These are phyloP conservation scores for Erebia epiphron DNA, from an alignment of 2,888 invertebrate genomes.

Conservation along the genomic window DNA sequence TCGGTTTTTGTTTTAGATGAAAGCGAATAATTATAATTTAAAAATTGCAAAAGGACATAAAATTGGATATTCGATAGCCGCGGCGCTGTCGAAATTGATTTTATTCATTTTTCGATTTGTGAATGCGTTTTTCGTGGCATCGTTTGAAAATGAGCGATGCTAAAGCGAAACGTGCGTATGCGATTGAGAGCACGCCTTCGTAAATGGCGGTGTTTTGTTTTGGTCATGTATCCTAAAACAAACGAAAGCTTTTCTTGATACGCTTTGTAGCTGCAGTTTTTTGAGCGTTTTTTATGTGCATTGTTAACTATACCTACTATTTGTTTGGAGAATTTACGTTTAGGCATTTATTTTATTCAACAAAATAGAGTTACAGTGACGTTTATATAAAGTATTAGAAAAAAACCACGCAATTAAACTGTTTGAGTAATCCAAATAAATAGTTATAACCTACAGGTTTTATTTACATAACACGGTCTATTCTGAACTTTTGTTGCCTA, in stretches of 20 bases:
- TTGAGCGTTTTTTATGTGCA: conserved; percentile 8
- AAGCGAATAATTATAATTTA: too few relatives aligned
- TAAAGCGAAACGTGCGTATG: conserved; percentile 33
- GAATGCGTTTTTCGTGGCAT: conserved; percentile 29
- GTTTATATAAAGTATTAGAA: conserved; percentile 13
- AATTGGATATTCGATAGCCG: conserved; percentile 19
- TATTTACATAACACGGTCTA: background rate
- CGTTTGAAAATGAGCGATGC: conserved; percentile 28
- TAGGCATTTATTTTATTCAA: conserved; percentile 20
- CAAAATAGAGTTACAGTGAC: conserved; percentile 12
- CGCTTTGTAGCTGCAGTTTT: conserved; percentile 19
- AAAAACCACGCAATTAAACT: conserved; percentile 14
- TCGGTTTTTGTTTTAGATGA: too few relatives aligned
- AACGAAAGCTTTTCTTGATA: conserved; percentile 28
- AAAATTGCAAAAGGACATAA: conserved; percentile 17
- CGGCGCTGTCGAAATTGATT: conserved; percentile 19
- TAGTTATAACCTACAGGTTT: background rate
- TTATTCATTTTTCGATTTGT: conserved; percentile 28
- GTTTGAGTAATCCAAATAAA: conserved; percentile 1
- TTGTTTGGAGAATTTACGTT: conserved; percentile 15
- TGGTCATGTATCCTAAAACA: conserved; percentile 31
- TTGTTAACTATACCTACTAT: conserved; percentile 17
- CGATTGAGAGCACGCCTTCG: conserved; percentile 32
- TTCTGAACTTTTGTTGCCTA: background rate
- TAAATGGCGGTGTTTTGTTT: conserved; percentile 36